Conservation (phyloP, 2,888 invertebrate species). For the Scaptomyza flava region DNA sequence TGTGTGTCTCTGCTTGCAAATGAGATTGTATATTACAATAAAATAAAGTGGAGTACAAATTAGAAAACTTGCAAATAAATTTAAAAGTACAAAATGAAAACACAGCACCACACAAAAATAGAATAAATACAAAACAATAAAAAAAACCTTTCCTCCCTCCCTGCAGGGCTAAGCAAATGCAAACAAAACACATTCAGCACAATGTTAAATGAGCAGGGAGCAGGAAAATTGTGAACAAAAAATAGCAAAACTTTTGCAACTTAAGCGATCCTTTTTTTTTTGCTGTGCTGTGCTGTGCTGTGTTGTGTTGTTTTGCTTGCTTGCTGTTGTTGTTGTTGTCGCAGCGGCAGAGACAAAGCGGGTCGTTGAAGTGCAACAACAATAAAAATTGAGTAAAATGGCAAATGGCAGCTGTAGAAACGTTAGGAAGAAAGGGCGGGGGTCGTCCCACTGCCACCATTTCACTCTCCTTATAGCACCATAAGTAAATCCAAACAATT, state of each 20-base stretch:
- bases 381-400: constrained; percentile 78
- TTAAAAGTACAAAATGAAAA: constrained; percentile 72
- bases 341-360: constrained; percentile 64
- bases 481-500: constrained; percentile 77
- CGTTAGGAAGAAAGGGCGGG: not conserved
- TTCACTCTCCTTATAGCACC: constrained; percentile 21
- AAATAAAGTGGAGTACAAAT: constrained; percentile 81
- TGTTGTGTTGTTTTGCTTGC: constrained; percentile 16
- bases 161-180: constrained; percentile 65
- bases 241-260: constrained; percentile 77
- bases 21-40: constrained; percentile 81
- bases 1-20: constrained; percentile 53
- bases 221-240: constrained; percentile 45
- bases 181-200: constrained; percentile 70
- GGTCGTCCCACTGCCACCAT: not conserved
- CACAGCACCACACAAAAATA: constrained; percentile 34
- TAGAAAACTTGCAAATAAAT: constrained; percentile 82
- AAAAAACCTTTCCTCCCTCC: not conserved
- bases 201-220: constrained; percentile 28
- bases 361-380: constrained; percentile 77
- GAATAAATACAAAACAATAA: constrained; percentile 24
- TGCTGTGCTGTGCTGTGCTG: constrained; percentile 2
- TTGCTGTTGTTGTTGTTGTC: constrained; percentile 27
- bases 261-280: constrained; percentile 60
- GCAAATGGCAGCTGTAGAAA: constrained; percentile 69